Evolutionary conservation across 1,140 invertebrate genomes (phyloP), one percentile per base, ranked within the genome.

Genomic region (Heliconius melpomene): DNA sequence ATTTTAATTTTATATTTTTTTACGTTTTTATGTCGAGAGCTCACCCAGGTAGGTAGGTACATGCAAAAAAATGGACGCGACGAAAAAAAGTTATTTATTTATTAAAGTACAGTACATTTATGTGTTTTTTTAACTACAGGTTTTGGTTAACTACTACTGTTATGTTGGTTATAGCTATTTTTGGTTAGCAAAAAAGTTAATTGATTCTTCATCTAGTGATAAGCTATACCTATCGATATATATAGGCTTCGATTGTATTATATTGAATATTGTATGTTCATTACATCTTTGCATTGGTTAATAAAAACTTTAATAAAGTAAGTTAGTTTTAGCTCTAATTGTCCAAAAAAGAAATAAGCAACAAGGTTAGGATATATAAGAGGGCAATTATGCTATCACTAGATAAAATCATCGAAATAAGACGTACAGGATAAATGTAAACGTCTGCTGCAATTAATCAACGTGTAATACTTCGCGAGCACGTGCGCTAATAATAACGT

Each of bases 1-100:
- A 66, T 66, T 66, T 66, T 66, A 66, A 66, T 66, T 29, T 66
- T 66, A 66, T 66, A 66, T 29, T 29, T 66, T 66, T 66, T 66
- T 57, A 8, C 20, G n/a, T 66, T 66, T 66, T 66, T 66, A 29
- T 66, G 26, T 66, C 60, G 60, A 66, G 60, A 66, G 60, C 60
- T 66, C 26, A 66, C 23, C 23, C 13, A 66, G 54, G 54, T 57
- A 54, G 7, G 20, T 29, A 66, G 9, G n/a, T 60, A 26, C n/a
- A 26, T 9, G 8, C 8, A 52, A 57, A 66, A 66, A 66, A 66
- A 66, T 23, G 26, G 11, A 66, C 26, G 26, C 60, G 26, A 16
- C 60, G 23, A 66, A 66, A 26, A 26, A 66, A 66, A 11, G n/a
- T 57, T 57, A 57, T 29, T 66, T 66, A 66, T 66, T 66, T 29